Conservation (phyloP, 2,113 vertebrate genomes). For the Nanger granti region DNA sequence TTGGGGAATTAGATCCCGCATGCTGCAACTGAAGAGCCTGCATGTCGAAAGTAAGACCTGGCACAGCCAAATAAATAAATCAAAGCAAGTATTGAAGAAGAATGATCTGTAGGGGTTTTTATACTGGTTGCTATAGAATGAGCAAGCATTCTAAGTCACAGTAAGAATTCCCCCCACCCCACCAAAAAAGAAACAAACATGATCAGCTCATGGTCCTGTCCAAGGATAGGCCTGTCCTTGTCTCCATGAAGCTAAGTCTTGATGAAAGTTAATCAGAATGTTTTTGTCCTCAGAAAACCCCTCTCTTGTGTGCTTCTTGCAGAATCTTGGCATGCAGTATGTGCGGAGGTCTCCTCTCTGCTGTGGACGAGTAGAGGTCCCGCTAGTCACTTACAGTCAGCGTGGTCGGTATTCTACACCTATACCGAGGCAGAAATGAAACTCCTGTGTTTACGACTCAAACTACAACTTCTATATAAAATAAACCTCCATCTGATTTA, state of each 20-base stretch:
- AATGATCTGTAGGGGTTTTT: not conserved
- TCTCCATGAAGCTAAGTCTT: not conserved
- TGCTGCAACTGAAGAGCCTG: not conserved
- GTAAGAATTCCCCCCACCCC: not conserved
- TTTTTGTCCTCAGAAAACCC: not conserved
- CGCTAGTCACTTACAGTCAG: not conserved
- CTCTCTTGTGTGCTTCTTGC: not conserved
- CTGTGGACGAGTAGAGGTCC: not conserved
- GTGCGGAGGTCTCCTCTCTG: not conserved
- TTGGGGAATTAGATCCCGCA: accelerated
- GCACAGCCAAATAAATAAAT: not conserved
- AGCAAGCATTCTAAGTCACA: not conserved
- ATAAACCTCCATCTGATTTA: not conserved
- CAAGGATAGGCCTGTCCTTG: not conserved
- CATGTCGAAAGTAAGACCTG: not conserved
- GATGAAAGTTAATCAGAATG: not conserved
- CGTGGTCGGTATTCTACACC: not conserved
- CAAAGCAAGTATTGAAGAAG: not conserved
- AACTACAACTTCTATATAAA: not conserved
- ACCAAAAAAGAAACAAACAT: not conserved
- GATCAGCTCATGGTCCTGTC: not conserved
- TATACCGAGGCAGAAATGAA: not conserved
- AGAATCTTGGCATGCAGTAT: not conserved
- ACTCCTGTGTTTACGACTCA: not conserved
- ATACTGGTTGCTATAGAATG: not conserved